A percentile compares a stretch with the other conserved stretches of the same genome.
These are phyloP conservation scores for Scrobipalpa atriplicella DNA, from an alignment of 2,888 invertebrate genomes.

Conservation along the genomic window DNA sequence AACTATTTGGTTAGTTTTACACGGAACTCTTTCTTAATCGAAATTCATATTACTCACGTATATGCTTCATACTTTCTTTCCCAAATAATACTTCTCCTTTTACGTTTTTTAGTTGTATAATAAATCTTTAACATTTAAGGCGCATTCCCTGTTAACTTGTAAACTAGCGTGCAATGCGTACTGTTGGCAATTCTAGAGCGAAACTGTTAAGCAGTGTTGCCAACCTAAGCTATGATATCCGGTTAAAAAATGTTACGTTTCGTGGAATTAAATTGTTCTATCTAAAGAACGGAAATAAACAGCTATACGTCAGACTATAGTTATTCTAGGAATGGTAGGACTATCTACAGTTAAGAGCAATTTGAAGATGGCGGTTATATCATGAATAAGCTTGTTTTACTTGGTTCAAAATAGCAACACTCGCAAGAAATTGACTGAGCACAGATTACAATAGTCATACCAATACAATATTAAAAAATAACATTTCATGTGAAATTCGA, in stretches of 20 bases:
- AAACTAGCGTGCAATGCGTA: conserved; percentile 11
- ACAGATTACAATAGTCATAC: no score
- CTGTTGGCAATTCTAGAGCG: conserved; percentile 19
- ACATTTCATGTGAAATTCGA: neutral
- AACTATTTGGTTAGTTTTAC: neutral
- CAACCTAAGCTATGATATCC: conserved; percentile 14
- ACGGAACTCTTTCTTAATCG: no score
- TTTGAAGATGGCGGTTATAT: conserved; percentile 45
- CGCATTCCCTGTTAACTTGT: conserved; percentile 12
- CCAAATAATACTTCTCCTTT: neutral
- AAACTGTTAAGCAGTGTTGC: conserved; percentile 18
- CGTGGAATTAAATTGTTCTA: conserved; percentile 35
- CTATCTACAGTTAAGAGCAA: conserved; percentile 43
- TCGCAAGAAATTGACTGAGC: no score
- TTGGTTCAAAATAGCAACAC: no score
- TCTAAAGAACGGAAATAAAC: conserved; percentile 44
- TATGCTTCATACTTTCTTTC: neutral
- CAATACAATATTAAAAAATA: no score
- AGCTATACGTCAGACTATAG: conserved; percentile 41
- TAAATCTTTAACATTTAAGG: neutral
- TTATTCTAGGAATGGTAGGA: conserved; percentile 49
- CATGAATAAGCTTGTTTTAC: conserved; percentile 20
- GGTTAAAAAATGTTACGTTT: conserved; percentile 16
- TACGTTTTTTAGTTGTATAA: neutral
- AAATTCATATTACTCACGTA: no score